Conservation (phyloP, 2,888 invertebrate genomes). For the Malacosoma neustria region DNA sequence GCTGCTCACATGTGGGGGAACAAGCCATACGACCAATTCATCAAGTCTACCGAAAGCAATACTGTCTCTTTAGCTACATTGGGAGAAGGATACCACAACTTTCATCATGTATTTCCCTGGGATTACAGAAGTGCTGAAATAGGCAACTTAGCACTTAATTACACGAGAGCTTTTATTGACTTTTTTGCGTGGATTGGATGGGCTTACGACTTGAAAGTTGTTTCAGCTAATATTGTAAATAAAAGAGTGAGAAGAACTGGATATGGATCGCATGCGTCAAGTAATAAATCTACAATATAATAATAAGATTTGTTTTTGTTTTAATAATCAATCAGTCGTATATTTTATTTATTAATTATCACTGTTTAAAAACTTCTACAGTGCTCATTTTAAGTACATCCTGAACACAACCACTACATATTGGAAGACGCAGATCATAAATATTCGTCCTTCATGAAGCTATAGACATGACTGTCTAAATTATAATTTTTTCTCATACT, state of each 20-base stretch:
- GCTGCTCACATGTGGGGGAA: conserved; percentile 72
- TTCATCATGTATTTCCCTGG: conserved; percentile 40
- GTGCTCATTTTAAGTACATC: too few relatives aligned
- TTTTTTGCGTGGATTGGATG: conserved; percentile 37
- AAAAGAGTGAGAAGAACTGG: conserved; percentile 22
- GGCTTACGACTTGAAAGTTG: conserved; percentile 41
- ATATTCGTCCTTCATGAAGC: too few relatives aligned
- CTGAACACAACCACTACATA: too few relatives aligned
- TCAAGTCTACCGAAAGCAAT: conserved; percentile 23
- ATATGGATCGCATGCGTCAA: conserved; percentile 29
- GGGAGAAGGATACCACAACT: conserved; percentile 45
- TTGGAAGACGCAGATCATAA: too few relatives aligned
- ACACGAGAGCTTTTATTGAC: conserved; percentile 36
- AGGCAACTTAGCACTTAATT: conserved; percentile 23
- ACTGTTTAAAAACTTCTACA: too few relatives aligned
- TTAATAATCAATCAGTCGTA: too few relatives aligned
- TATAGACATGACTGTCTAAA: too few relatives aligned
- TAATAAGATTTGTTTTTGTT: too few relatives aligned
- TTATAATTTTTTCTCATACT: too few relatives aligned
- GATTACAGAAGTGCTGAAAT: conserved; percentile 37
- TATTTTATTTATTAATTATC: too few relatives aligned
- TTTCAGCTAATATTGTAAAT: conserved; percentile 17
- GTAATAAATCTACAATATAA: too few relatives aligned
- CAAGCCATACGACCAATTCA: conserved; percentile 52
- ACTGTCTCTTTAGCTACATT: conserved; percentile 21